Base-by-base conservation (phyloP, 2,888 invertebrate species). In the Mechanitis mazaeus region DNA sequence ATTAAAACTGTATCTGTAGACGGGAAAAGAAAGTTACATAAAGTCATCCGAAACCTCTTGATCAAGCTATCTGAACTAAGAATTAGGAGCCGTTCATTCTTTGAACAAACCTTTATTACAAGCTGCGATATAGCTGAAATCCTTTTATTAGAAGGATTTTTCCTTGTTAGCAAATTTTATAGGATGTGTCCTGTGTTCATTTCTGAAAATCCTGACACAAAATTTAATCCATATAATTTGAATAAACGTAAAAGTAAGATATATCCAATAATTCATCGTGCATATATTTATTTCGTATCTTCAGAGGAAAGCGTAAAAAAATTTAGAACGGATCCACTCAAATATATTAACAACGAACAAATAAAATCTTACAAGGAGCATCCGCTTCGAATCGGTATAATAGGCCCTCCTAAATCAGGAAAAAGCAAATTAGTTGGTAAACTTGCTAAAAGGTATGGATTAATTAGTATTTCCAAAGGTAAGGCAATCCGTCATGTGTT, bases 111-210 rank as follows among this genome's bases (percentile, higher is more conserved):
- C 3, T 91, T 89, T 71, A 80, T 91, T 42, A 75, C 93, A 2
- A 83, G 85, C 58, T 67, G 80, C 12, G 91, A 92, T 67, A 80
- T 90, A 20, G 93, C 93, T 4, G 92, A 94, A 71, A 80, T 82
- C 59, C 78, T 94, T 54, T 71, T 94, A 46, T 74, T 81, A 2
- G 82, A 82, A 65, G 94, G 94, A 3, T 92, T 92, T 75, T 93
- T 83, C 74, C 91, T 93, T 65, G 75, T 92, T 31, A 94, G 94
- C 74, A 91, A 91, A 69, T 94, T 93, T 76, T 91, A 92, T 33
- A 87, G 91, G 60, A 88, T 91, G 71, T 94, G 94, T 75, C 94
- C 94, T 0, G 93, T 94, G 0, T 91, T 92, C 71, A 81, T 92
- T 56, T 86, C 76, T 71, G 86, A 91, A 70, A 83, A 91, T 64